Evolutionary conservation across 92 coral and sea anemone species (phyloP), one percentile per base, ranked within the genome.

Genomic region (Zoanthus gigantus): DNA sequence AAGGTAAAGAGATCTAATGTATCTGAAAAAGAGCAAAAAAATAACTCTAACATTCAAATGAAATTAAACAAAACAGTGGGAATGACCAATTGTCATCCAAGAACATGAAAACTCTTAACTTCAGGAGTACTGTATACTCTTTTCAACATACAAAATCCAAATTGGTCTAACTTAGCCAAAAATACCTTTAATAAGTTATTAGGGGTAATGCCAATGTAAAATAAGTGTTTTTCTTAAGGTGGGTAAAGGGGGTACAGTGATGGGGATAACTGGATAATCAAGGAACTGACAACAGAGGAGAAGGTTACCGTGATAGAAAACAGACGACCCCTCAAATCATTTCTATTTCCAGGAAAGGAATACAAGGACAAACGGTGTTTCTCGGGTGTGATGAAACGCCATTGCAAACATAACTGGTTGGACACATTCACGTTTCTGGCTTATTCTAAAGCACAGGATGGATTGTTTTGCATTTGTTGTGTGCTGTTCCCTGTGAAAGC

Each of bases 31-130:
- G 77, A 72, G 77, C 53, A 72, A 72, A 72, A 72, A 42, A 72
- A 72, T 72, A 72, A 72, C 77, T 72, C 56, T 72, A 72, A 72
- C 77, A 50, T 72, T 72, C 77, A 72, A 72, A 72, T 72, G 77
- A 72, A 72, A 72, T 72, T 72, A 72, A 72, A 72, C 77, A 72
- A 72, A 72, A 72, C 76, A 72, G 77, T 72, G 77, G 77, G 77
- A 54, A 72, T 44, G 77, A 72, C 77, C 32, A 72, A 72, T 54
- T 72, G 77, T 72, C 77, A 72, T 72, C 56, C 77, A 54, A 72
- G 42, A 72, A 72, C 77, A 72, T 72, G 54, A 72, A 72, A 45
- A 72, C 56, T 42, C 77, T 72, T 72, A 72, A 72, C 56, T 72
- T 72, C 77, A 72, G 77, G 77, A 72, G 77, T 72, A 72, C 42